Base-by-base conservation (phyloP, 2,113 vertebrate genomes). In the Shinisaurus crocodilurus region DNA sequence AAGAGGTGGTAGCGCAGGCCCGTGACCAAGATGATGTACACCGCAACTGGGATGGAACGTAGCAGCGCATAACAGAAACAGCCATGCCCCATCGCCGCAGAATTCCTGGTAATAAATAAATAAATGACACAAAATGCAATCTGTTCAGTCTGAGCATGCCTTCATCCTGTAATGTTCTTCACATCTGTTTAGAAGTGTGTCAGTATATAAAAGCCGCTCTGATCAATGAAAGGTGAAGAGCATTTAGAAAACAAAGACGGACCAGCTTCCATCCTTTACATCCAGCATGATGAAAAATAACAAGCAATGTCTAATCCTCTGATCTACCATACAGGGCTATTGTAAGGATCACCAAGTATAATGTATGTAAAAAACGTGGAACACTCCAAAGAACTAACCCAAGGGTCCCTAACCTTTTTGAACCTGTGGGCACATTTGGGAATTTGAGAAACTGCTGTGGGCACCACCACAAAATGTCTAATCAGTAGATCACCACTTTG, bases 1-100 rank as follows among this genome's bases (percentile, higher is more conserved):
- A 99, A 99, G 70, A 99, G 96, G 93, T 99, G 99, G 92, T 99
- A 99, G n/a, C 99, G 98, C 91, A 99, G 97, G 18, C 95, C 95
- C 0, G 98, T 99, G 29, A 99, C 97, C 95, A 99, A 89, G 76
- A 99, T 86, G 16, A 99, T 90, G 89, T 99, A 99, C 32, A 97
- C 89, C 0, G 97, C 97, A 0, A 97, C 97, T 0, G 99, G 98
- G 63, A 98, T 89, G 0, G 99, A 98, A 34, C 98, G 95, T 65
- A 99, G 93, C 65, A 99, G 92, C 0, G 98, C 99, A 0, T 99
- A 97, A 95, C 98, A 99, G 97, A 99, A 99, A 96, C 98, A 98
- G 69, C 98, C 98, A 0, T 98, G 98, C 48, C 98, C 94, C 90
- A 99, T 93, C 1, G 98, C 96, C 1, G 96, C 97, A 0, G 98